phyloP scores from a whole-genome alignment of 2,113 vertebrate genomes.

The Dicrurus megarhynchus region DNA sequence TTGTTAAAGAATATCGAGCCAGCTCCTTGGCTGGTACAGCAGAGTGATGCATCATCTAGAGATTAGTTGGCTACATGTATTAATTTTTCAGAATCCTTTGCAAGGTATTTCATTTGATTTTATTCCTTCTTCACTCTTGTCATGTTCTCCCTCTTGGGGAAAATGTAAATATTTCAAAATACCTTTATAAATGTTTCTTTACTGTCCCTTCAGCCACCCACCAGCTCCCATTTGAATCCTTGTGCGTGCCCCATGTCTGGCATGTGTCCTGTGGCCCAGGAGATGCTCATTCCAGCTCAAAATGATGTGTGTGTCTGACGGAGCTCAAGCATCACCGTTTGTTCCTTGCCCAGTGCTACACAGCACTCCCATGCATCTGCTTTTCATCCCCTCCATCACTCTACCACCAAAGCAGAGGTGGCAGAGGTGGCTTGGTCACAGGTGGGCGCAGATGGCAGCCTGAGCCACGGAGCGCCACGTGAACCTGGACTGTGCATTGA shows the following conservation, averaged over 20 bases:
- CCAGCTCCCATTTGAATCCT: not conserved
- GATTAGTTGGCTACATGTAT: not conserved
- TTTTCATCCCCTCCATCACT: not conserved
- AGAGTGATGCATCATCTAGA: not conserved
- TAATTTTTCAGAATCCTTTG: slow-evolving; percentile 23
- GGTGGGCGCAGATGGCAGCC: not conserved
- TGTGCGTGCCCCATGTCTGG: not conserved
- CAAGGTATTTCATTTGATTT: not conserved
- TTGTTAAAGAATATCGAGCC: not conserved
- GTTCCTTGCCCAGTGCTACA: not conserved
- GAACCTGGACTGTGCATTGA: accelerated
- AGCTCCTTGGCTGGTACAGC: not conserved
- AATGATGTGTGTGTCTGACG: not conserved
- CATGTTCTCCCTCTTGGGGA: not conserved
- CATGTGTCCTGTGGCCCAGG: not conserved
- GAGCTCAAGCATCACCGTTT: not conserved
- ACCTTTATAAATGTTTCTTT: not conserved
- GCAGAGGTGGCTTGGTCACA: not conserved
- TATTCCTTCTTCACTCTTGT: not conserved
- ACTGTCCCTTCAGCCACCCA: not conserved
- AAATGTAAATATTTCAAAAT: not conserved
- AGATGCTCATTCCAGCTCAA: not conserved
- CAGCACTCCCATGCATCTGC: accelerated
- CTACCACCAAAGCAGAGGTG: not conserved
- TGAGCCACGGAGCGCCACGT: accelerated